These are phyloP conservation scores for Hemiprocne comata DNA, from an alignment of 2,113 vertebrate genomes.

Conservation along the genomic window DNA sequence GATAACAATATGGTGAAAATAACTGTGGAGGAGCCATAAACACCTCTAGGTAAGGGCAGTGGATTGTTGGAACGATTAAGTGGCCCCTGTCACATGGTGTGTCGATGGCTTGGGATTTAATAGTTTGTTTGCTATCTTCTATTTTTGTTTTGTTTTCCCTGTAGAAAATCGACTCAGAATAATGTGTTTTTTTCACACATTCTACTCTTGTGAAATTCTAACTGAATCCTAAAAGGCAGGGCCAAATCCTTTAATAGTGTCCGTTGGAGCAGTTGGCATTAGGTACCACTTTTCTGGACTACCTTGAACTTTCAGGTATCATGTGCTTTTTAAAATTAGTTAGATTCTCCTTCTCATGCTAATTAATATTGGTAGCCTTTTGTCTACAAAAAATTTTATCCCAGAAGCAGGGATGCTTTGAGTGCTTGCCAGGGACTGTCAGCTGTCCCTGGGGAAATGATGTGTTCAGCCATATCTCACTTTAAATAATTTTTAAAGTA, in stretches of 20 bases:
- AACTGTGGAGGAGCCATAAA: background rate
- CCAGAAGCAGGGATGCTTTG: background rate
- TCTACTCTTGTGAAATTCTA: background rate
- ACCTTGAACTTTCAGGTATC: background rate
- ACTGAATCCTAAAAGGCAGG: background rate
- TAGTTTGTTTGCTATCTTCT: background rate
- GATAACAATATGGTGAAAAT: background rate
- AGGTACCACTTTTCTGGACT: background rate
- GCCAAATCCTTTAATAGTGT: background rate
- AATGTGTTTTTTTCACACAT: background rate
- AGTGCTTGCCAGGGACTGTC: background rate
- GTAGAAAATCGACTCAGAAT: background rate
- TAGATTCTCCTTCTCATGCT: background rate
- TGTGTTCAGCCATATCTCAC: background rate
- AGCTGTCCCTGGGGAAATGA: background rate
- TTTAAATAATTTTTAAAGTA: conserved; percentile 39
- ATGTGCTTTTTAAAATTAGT: background rate
- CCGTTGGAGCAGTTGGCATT: background rate
- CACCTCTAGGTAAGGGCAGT: background rate
- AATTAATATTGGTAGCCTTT: background rate
- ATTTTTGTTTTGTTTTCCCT: background rate
- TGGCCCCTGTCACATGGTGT: accelerated
- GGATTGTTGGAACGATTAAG: background rate
- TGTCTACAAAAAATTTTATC: background rate
- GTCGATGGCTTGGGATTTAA: background rate